Evolutionary conservation across 2,797 vertebrate species (phyloP).

Genomic region (Scolopax rusticola): DNA sequence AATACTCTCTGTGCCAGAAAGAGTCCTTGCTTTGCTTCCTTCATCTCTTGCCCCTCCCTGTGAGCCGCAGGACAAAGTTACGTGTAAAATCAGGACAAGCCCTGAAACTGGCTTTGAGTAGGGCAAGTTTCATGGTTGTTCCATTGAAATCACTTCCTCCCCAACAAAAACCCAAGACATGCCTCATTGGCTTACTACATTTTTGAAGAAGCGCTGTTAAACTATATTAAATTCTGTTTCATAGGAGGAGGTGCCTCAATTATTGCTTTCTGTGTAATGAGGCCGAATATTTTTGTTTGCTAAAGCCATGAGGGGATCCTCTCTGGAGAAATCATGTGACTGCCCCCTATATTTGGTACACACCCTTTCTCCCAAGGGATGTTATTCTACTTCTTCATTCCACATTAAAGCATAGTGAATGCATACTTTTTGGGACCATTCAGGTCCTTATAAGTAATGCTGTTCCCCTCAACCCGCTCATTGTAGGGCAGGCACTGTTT

Average conservation of each 20-base stretch:
- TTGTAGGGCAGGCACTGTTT: neutral
- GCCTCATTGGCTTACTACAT: neutral
- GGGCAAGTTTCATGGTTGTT: neutral
- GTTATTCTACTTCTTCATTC: neutral
- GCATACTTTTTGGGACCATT: neutral
- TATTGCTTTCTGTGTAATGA: neutral
- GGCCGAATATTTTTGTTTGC: neutral
- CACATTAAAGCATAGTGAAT: neutral
- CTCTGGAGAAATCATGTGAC: neutral
- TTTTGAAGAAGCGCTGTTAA: neutral
- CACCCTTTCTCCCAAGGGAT: neutral
- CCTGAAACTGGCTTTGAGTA: neutral
- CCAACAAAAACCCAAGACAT: too few relatives aligned
- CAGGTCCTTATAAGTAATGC: neutral
- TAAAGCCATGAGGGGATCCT: neutral
- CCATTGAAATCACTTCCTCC: neutral
- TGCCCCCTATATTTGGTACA: neutral
- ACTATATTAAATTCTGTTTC: neutral
- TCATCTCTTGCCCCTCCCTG: neutral
- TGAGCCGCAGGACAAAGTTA: neutral
- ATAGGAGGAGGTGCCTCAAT: neutral
- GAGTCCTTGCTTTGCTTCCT: neutral
- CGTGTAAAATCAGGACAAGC: neutral
- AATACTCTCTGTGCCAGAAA: neutral
- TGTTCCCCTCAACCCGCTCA: neutral